Evolutionary conservation across 2,888 invertebrate species (phyloP).

Genomic region (Papilio protenor): DNA sequence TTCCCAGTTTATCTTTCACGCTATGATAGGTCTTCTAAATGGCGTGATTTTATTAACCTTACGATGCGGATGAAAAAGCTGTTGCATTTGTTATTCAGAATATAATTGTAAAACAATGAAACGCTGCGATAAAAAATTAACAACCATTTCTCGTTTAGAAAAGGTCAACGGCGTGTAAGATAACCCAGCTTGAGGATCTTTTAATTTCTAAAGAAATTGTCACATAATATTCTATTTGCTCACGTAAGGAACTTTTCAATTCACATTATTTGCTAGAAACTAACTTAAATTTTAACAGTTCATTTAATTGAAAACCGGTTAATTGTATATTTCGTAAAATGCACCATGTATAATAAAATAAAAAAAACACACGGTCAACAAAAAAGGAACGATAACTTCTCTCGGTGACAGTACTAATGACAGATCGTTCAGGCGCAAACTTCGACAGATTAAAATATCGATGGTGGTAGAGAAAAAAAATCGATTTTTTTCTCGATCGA

Average conservation of each 20-base stretch:
- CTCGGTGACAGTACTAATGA: constrained; percentile 33
- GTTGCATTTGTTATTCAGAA: constrained; percentile 16
- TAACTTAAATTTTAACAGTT: not conserved
- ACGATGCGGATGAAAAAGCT: not conserved
- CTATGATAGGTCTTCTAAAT: constrained; percentile 57
- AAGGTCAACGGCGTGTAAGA: not conserved
- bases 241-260: no score
- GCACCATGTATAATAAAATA: not conserved
- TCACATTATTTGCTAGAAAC: not conserved
- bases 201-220: no score
- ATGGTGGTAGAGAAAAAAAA: constrained; percentile 19
- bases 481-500: constrained; percentile 6
- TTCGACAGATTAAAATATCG: constrained; percentile 24
- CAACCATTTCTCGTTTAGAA: not conserved
- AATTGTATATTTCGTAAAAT: not conserved
- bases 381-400: constrained; percentile 24
- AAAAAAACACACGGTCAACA: not conserved
- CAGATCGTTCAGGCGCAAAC: constrained; percentile 34
- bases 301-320: not conserved
- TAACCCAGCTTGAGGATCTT: not conserved
- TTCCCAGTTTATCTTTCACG: constrained; percentile 63
- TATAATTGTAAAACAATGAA: not conserved
- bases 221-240: no score
- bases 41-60: constrained; percentile 51
- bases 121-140: not conserved